Evolutionary conservation across 2,888 invertebrate species (phyloP).

Genomic region (Spisula solida): DNA sequence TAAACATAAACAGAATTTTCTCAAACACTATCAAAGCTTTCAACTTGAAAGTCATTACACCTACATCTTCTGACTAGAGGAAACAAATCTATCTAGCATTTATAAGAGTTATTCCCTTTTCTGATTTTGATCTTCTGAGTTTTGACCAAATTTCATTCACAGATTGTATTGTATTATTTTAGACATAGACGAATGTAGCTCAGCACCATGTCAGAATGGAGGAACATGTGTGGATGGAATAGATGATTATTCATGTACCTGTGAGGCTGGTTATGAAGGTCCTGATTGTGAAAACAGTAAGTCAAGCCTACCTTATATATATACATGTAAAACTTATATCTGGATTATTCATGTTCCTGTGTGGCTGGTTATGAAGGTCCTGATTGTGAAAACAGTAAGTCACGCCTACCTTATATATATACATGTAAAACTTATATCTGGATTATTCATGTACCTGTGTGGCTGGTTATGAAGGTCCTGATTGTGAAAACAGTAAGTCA

Average conservation of each 20-base stretch:
- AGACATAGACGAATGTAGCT: constrained; percentile 35
- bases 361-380: constrained; percentile 17
- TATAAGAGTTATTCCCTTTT: too few relatives aligned
- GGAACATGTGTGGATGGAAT: constrained; percentile 30
- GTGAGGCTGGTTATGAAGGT: constrained; percentile 20
- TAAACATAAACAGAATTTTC: too few relatives aligned
- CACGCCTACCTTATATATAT: too few relatives aligned
- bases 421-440: too few relatives aligned
- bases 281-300: constrained; percentile 38
- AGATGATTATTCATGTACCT: constrained; percentile 30
- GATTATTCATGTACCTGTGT: constrained; percentile 33
- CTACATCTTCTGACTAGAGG: too few relatives aligned
- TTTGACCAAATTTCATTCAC: too few relatives aligned
- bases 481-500: constrained; percentile 39
- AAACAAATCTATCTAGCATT: too few relatives aligned
- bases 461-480: constrained; percentile 4
- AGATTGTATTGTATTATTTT: too few relatives aligned
- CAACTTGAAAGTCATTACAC: too few relatives aligned
- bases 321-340: too few relatives aligned
- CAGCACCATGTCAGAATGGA: constrained; percentile 27
- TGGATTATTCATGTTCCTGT: constrained; percentile 30
- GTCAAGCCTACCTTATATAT: neutral
- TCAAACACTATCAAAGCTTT: too few relatives aligned
- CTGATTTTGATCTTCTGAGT: too few relatives aligned
- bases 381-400: constrained; percentile 39